Percentiles rank a stretch among this genome's conserved stretches.
Conservation (phyloP, 2,888 invertebrate species). For the Tholera decimalis region DNA sequence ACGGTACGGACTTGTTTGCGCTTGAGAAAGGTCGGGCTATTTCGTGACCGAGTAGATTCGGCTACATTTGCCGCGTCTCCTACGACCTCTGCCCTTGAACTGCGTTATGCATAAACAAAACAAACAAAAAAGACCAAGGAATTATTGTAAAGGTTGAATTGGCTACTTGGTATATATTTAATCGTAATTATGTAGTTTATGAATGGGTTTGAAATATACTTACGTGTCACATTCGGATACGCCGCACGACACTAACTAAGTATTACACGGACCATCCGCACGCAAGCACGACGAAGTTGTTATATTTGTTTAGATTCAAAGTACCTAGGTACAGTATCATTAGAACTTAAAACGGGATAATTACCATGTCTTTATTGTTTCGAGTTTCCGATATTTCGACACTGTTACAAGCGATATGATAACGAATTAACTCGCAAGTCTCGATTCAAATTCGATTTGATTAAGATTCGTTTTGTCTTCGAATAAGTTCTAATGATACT, state of each 20-base stretch:
- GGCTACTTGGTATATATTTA: constrained; percentile 17
- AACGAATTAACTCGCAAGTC: too few relatives aligned
- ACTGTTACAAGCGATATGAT: too few relatives aligned
- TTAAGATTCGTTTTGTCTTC: too few relatives aligned
- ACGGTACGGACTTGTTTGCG: constrained; percentile 30
- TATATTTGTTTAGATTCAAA: constrained; percentile 23
- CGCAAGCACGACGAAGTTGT: constrained; percentile 37
- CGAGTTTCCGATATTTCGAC: too few relatives aligned
- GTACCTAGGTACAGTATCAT: too few relatives aligned
- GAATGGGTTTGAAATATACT: constrained; percentile 35
- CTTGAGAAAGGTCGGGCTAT: constrained; percentile 36
- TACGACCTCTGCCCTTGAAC: constrained; percentile 49
- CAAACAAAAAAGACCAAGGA: constrained; percentile 33
- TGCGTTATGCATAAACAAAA: constrained; percentile 27
- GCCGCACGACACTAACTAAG: constrained; percentile 22
- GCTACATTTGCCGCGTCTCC: constrained; percentile 10
- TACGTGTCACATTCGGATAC: constrained; percentile 33
- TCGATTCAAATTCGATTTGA: too few relatives aligned
- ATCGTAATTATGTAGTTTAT: constrained; percentile 30
- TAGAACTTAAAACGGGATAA: too few relatives aligned
- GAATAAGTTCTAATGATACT: too few relatives aligned
- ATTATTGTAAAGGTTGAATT: constrained; percentile 7
- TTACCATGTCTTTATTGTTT: too few relatives aligned
- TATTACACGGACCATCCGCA: constrained; percentile 33
- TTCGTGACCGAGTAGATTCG: constrained; percentile 32